Evolutionary conservation across 1,140 invertebrate species (phyloP).

Genomic region (Helicoverpa zea): DNA sequence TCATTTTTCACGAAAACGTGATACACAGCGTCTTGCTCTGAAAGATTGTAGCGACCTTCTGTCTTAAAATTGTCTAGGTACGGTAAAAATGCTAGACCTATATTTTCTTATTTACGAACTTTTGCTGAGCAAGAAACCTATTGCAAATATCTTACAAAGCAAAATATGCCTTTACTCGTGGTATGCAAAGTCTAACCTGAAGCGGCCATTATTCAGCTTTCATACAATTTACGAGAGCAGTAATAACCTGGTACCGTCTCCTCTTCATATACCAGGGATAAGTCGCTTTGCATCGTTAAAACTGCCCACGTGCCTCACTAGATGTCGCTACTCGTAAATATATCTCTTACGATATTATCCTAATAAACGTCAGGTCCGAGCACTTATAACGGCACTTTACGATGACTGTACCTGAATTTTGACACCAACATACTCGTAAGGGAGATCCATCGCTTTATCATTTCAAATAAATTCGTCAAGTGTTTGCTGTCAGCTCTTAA

Average conservation of each 20-base stretch:
- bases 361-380: slow-evolving; percentile 19
- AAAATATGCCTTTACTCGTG: not conserved
- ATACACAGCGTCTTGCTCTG: slow-evolving; percentile 14
- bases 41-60: not conserved
- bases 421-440: not conserved
- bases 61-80: not conserved
- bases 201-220: slow-evolving; percentile 10
- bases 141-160: no score
- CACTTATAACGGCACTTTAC: slow-evolving; percentile 26
- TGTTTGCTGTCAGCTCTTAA: slow-evolving; percentile 57
- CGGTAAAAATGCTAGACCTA: no score
- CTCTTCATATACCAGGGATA: slow-evolving; percentile 22
- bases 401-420: slow-evolving; percentile 16
- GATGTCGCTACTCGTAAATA: slow-evolving; percentile 40
- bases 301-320: slow-evolving; percentile 15
- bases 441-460: not conserved
- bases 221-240: slow-evolving; percentile 8
- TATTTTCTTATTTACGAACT: no score
- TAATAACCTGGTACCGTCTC: slow-evolving; percentile 15
- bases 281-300: slow-evolving; percentile 13
- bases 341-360: slow-evolving; percentile 26
- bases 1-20: slow-evolving; percentile 53
- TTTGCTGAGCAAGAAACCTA: no score
- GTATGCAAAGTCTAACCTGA: not conserved
- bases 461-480: slow-evolving; percentile 19